These are phyloP conservation scores for Eretmocerus hayati DNA, from an alignment of 2,888 invertebrate species.

Conservation along the genomic window DNA sequence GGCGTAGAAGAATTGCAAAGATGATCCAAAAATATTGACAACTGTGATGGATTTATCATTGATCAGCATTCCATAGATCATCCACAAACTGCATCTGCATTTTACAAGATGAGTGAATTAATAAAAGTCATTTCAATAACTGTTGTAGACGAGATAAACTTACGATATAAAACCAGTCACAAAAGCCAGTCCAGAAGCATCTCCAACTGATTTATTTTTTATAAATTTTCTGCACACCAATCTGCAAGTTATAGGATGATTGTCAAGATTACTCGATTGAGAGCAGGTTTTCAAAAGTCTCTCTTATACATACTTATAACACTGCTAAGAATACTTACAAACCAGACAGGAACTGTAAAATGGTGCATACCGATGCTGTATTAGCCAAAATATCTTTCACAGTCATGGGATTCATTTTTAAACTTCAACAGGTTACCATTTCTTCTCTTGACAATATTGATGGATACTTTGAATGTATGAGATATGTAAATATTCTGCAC, in stretches of 20 bases:
- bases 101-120: slow-evolving; percentile 2
- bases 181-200: slow-evolving; percentile 71
- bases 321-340: slow-evolving; percentile 56
- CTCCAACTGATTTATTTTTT: slow-evolving; percentile 66
- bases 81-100: slow-evolving; percentile 67
- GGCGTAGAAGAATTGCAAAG: slow-evolving; percentile 64
- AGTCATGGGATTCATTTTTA: slow-evolving; percentile 10
- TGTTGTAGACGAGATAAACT: slow-evolving; percentile 26
- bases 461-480: too few species aligned
- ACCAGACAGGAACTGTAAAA: slow-evolving; percentile 79
- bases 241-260: slow-evolving; percentile 45
- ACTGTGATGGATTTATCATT: slow-evolving; percentile 64
- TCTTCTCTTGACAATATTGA: too few species aligned
- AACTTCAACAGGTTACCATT: slow-evolving; percentile 2
- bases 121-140: background rate
- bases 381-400: slow-evolving; percentile 41
- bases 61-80: slow-evolving; percentile 71
- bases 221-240: slow-evolving; percentile 71
- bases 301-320: too few species aligned
- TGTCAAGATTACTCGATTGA: background rate
- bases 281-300: background rate
- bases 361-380: slow-evolving; percentile 68
- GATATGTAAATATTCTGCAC: too few species aligned
- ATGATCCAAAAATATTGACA: slow-evolving; percentile 69
- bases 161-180: slow-evolving; percentile 70